phyloP scores from a whole-genome alignment of 2,113 vertebrate genomes.

The Monopterus albus region DNA sequence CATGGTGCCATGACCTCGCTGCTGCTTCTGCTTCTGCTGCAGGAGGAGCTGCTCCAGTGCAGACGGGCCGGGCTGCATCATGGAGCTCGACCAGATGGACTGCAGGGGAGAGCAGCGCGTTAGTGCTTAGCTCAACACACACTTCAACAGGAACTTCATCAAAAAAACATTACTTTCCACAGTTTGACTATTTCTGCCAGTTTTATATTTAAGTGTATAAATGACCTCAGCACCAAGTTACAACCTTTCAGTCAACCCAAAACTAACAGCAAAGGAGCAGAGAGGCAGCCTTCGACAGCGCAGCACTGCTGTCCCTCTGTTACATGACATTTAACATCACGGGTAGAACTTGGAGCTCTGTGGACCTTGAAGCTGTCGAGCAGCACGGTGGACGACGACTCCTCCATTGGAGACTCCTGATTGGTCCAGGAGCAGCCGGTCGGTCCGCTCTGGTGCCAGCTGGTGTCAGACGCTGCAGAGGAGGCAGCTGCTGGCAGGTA shows the following conservation, averaged over 20 bases:
- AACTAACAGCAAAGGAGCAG: no score
- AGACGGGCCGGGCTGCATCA: conserved; percentile 98
- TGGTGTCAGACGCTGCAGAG: conserved; percentile 86
- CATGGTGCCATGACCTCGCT: conserved; percentile 94
- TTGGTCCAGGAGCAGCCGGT: conserved; percentile 89
- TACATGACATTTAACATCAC: no score
- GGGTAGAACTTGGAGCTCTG: rapidly evolving
- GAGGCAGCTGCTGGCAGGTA: conserved; percentile 87
- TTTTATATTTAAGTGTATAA: no score
- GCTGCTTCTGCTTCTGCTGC: conserved; percentile 99
- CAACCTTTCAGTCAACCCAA: no score
- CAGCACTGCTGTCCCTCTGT: no score
- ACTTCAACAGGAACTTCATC: no score
- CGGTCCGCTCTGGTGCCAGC: conserved; percentile 90
- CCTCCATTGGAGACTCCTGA: conserved; percentile 92
- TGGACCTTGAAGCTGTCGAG: conserved; percentile 96
- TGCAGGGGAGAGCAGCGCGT: conserved; percentile 44
- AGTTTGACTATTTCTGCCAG: no score
- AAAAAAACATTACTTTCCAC: no score
- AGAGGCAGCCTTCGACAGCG: no score
- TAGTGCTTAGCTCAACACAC: no score
- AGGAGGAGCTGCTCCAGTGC: conserved; percentile 99
- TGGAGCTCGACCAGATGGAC: conserved; percentile 99
- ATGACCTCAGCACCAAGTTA: no score
- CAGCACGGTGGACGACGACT: conserved; percentile 93